Evolutionary conservation across 2,113 vertebrate species (phyloP).

Genomic region (Sus scrofa): DNA sequence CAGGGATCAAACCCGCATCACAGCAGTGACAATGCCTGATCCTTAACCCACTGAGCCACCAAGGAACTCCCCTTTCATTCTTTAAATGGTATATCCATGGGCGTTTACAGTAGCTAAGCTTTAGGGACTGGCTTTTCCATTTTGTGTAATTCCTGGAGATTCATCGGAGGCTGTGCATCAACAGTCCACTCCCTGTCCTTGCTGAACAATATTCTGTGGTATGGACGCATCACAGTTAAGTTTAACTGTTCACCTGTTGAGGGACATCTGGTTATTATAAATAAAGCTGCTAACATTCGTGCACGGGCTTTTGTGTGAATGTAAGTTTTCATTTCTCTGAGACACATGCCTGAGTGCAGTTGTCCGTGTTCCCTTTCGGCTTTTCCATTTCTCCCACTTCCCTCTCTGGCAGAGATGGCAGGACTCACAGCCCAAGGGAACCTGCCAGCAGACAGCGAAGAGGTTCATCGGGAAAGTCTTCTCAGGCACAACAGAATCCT

Average conservation of each 20-base stretch:
- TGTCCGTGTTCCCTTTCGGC: background rate
- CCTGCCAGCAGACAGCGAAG: background rate
- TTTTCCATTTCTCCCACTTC: background rate
- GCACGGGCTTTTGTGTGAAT: background rate
- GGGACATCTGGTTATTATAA: background rate
- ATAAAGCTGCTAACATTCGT: background rate
- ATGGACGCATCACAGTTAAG: too few species aligned
- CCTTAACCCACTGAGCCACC: too few species aligned
- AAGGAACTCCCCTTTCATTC: too few species aligned
- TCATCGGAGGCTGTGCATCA: background rate
- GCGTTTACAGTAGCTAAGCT: background rate
- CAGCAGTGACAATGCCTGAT: too few species aligned
- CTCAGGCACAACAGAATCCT: background rate
- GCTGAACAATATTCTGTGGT: background rate
- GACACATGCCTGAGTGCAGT: background rate
- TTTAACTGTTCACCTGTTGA: background rate
- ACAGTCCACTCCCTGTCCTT: background rate
- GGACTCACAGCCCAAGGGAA: background rate
- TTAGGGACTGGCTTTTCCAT: background rate
- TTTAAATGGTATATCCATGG: background rate
- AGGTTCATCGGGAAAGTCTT: background rate
- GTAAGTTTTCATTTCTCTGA: background rate
- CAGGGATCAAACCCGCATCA: too few species aligned
- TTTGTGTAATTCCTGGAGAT: background rate
- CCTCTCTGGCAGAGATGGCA: background rate